Percentiles rank a stretch among this genome's conserved stretches.
phyloP scores from a whole-genome alignment of 2,113 vertebrate species.

The Dasyurus viverrinus region DNA sequence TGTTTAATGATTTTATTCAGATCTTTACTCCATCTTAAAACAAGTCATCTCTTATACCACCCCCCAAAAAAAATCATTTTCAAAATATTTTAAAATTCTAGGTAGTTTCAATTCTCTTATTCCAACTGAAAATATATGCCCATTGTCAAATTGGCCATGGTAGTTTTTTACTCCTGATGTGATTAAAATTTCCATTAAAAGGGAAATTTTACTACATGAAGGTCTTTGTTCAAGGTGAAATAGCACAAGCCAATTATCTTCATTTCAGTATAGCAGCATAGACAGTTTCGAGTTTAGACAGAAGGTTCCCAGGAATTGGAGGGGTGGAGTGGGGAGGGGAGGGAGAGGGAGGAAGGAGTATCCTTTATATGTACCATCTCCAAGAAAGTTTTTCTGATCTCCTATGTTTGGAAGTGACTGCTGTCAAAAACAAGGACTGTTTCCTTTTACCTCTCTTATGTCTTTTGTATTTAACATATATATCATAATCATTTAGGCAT shows the following conservation, averaged over 20 bases:
- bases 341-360: neutral
- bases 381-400: neutral
- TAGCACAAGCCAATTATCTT: neutral
- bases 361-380: neutral
- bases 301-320: constrained; percentile 30
- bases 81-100: constrained; percentile 17
- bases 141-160: constrained; percentile 23
- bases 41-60: neutral
- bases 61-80: neutral
- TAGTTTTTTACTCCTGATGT: neutral
- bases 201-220: constrained; percentile 6
- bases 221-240: neutral
- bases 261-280: neutral
- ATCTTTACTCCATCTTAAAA: neutral
- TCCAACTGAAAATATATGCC: constrained; percentile 2
- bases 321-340: neutral
- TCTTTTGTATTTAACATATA: neutral
- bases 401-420: neutral
- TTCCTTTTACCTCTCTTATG: neutral
- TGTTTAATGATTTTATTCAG: neutral
- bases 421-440: neutral
- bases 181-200: constrained; percentile 21
- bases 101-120: neutral
- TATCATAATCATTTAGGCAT: neutral
- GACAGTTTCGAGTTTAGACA: constrained; percentile 6